Base-by-base conservation (phyloP, 2,113 vertebrate genomes). In the Ceyx cyanopectus region DNA sequence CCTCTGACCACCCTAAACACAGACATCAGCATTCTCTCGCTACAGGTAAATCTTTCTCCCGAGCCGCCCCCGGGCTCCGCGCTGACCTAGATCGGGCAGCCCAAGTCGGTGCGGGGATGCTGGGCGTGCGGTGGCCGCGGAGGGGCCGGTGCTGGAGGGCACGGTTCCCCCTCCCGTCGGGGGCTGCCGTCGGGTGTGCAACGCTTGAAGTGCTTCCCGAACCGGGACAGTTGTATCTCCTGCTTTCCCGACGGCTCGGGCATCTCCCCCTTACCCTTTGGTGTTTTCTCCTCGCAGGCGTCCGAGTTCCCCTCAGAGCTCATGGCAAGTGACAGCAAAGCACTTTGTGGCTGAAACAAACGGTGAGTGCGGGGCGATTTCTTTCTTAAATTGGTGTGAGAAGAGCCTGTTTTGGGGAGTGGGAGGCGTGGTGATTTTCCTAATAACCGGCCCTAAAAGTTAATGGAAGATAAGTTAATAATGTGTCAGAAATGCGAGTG, bases 1-100 rank as follows among this genome's bases (percentile, higher is more conserved):
- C 99, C 99, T 17, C 98, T 99, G 97, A 99, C 99, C 96, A 98
- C 99, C 37, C 98, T 99, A 24, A 99, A 99, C 97, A 99, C 99
- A 96, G 99, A 99, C 94, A 99, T 99, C 98, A 99, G 99, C 97
- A 99, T 99, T 95, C 96, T 99, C 95, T 99, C 99, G 48, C 96
- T 99, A 98, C 99, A 99, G 99, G 99, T 99, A 98, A 96, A 62
- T 5, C 14, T 5, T 3, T 53, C 1, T 48, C 21, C 45, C 32
- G 6, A 16, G 19, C 5, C 8, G 26, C 24, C 26, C 27, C 30
- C 9, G 27, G 27, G 53, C 62, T 51, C 50, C 6, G 24, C 37
- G 14, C 43, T 3, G 68, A 22, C 32, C 81, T 12, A 3, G 12
- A 12, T 6, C 1, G 40, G 61, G 45, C 11, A 2, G 11, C 5